These are phyloP conservation scores for Cyclopterus lumpus DNA, from an alignment of 2,797 vertebrate genomes.

Conservation along the genomic window DNA sequence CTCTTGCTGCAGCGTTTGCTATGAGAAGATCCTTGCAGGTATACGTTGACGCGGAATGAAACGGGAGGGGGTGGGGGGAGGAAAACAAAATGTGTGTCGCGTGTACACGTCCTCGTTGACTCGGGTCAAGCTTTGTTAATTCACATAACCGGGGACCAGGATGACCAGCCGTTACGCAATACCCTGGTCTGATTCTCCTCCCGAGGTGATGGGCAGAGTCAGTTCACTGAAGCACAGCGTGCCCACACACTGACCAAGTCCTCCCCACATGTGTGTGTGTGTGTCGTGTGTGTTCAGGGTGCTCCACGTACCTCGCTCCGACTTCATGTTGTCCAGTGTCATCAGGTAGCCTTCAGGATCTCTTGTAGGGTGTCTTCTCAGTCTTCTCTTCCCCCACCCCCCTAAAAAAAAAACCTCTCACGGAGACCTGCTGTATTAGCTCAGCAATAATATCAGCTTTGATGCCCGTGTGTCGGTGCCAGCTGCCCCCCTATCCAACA, in stretches of 20 bases:
- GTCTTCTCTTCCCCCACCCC: constrained; percentile 44
- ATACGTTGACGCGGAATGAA: too few relatives aligned
- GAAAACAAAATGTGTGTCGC: constrained; percentile 3
- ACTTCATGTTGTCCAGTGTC: constrained; percentile 91
- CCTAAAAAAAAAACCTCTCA: not conserved
- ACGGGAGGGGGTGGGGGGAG: not conserved
- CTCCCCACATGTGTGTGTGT: not conserved
- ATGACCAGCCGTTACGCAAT: constrained; percentile 81
- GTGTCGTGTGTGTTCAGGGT: constrained; percentile 7
- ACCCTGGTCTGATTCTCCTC: constrained; percentile 60
- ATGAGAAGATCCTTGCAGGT: too few relatives aligned
- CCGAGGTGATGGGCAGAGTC: constrained; percentile 51
- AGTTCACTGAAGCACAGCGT: constrained; percentile 39
- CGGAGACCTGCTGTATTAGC: constrained; percentile 62
- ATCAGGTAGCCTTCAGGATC: constrained; percentile 73
- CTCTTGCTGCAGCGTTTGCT: constrained; percentile 37
- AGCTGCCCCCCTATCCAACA: constrained; percentile 76
- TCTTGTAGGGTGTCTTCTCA: constrained; percentile 9
- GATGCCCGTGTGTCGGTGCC: constrained; percentile 69
- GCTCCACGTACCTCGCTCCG: constrained; percentile 91
- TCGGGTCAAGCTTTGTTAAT: constrained; percentile 68
- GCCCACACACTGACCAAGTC: constrained; percentile 26
- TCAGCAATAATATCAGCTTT: constrained; percentile 76
- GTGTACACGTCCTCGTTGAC: constrained; percentile 44
- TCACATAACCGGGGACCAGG: constrained; percentile 68